A percentile compares a stretch with the other conserved stretches of the same genome.
phyloP scores from a whole-genome alignment of 2,888 invertebrate genomes.

The Leptura quadrifasciata region DNA sequence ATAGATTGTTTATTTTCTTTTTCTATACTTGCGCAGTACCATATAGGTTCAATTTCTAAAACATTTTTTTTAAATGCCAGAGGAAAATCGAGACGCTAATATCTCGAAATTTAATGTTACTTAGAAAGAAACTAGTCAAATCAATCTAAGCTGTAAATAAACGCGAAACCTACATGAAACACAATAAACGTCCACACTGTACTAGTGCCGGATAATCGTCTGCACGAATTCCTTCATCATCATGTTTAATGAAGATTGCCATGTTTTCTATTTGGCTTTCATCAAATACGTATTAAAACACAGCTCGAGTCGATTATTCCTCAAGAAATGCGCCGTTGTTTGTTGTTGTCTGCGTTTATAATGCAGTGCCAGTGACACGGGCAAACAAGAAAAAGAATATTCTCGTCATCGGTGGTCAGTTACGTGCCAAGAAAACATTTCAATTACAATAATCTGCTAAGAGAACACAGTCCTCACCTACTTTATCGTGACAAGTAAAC shows the following conservation, averaged over 20 bases:
- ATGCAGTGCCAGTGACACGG: slow-evolving; percentile 41
- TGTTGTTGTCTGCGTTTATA: slow-evolving; percentile 33
- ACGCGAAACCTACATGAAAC: no score
- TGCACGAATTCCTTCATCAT: background rate
- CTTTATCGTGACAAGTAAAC: slow-evolving; percentile 49
- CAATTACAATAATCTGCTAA: slow-evolving; percentile 53
- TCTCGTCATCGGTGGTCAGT: slow-evolving; percentile 47
- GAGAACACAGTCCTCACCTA: slow-evolving; percentile 55
- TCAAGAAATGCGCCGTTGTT: slow-evolving; percentile 25
- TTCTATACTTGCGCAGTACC: no score
- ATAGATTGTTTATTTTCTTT: no score
- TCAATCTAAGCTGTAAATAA: no score
- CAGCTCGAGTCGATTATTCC: slow-evolving; percentile 13
- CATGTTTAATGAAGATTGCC: background rate
- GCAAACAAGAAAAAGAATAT: slow-evolving; percentile 52
- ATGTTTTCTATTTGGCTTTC: background rate
- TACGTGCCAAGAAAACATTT: slow-evolving; percentile 57
- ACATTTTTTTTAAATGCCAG: no score
- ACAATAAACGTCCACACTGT: no score
- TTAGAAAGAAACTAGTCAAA: no score
- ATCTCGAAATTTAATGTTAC: no score
- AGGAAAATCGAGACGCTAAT: no score
- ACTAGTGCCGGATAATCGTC: background rate
- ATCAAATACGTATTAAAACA: slow-evolving; percentile 3
- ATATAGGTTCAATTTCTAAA: no score